Conservation (phyloP, 2,888 invertebrate species). For the Matsumyia berberina region DNA sequence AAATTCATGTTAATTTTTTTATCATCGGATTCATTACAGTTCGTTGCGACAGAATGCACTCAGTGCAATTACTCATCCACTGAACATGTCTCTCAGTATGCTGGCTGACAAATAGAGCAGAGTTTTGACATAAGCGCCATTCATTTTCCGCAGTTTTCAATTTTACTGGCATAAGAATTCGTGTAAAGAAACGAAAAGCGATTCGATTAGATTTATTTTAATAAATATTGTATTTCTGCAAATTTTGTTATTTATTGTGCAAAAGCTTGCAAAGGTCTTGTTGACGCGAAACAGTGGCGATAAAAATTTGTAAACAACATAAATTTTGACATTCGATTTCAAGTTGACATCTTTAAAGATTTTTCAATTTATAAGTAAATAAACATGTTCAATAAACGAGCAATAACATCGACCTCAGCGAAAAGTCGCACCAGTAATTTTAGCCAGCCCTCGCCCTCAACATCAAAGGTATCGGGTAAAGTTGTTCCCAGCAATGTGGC, state of each 20-base stretch:
- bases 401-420: constrained; percentile 66
- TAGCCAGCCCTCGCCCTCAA: constrained; percentile 62
- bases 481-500: constrained; percentile 57
- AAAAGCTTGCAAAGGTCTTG: not conserved
- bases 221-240: not conserved
- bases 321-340: constrained; percentile 26
- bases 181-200: not conserved
- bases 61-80: too few species aligned
- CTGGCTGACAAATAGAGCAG: constrained; percentile 1
- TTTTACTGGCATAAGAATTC: not conserved
- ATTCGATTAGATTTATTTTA: not conserved
- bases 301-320: constrained; percentile 33
- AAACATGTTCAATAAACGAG: constrained; percentile 68
- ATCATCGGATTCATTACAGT: too few species aligned
- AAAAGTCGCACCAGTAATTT: constrained; percentile 71
- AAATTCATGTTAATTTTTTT: too few species aligned
- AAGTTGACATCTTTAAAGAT: constrained; percentile 22
- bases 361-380: constrained; percentile 29
- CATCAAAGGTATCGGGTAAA: constrained; percentile 63
- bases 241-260: not conserved
- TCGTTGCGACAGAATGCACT: too few species aligned
- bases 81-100: constrained; percentile 13
- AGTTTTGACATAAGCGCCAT: constrained; percentile 27
- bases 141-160: constrained; percentile 13
- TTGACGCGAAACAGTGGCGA: not conserved